phyloP scores from a whole-genome alignment of 2,113 vertebrate species.

The Cynocephalus volans region DNA sequence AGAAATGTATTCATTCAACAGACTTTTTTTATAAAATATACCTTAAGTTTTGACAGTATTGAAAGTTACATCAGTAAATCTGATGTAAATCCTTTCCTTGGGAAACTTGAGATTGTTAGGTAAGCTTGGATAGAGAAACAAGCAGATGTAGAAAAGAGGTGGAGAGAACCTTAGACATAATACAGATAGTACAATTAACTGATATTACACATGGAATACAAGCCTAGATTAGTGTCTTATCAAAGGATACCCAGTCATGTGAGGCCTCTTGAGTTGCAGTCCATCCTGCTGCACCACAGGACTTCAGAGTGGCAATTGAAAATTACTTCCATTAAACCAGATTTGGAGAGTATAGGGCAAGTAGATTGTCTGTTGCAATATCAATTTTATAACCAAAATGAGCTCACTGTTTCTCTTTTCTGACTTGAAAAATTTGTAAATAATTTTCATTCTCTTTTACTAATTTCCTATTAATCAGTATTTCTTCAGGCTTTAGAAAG shows the following conservation, averaged over 20 bases:
- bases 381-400: conserved; percentile 17
- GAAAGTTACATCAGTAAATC: background rate
- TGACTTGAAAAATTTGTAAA: background rate
- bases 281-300: background rate
- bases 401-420: background rate
- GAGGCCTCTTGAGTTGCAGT: background rate
- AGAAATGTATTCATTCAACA: background rate
- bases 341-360: background rate
- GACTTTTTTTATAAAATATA: background rate
- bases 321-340: background rate
- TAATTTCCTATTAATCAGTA: background rate
- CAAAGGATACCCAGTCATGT: background rate
- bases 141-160: background rate
- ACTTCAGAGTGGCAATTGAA: background rate
- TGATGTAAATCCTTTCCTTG: background rate
- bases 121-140: background rate
- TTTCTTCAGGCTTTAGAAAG: background rate
- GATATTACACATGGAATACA: background rate
- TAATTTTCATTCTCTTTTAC: background rate
- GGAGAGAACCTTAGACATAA: background rate
- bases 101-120: background rate
- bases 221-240: background rate
- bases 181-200: background rate
- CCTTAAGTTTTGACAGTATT: background rate
- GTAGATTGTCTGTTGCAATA: background rate